Percentiles rank a stretch among this genome's conserved stretches.
Evolutionary conservation across 2,888 invertebrate genomes (phyloP).

Genomic region (Romanomermis culicivorax): DNA sequence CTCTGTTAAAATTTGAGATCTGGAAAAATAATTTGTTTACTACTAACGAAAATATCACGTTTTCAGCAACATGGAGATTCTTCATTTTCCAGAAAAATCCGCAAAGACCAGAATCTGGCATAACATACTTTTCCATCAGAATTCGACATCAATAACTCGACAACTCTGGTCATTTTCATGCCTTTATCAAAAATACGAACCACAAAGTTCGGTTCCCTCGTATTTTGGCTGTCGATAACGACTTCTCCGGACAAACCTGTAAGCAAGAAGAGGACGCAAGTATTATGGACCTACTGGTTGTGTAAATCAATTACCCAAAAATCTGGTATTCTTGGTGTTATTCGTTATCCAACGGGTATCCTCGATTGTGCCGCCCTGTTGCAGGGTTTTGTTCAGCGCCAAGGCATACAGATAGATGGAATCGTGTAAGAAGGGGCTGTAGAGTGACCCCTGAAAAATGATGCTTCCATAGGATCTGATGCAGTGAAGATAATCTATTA

Average conservation of each 20-base stretch:
- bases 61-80: too few species aligned
- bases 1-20: too few species aligned
- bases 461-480: not conserved
- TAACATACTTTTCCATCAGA: constrained; percentile 8
- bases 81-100: too few species aligned
- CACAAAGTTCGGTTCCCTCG: constrained; percentile 8
- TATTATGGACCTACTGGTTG: not conserved
- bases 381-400: constrained; percentile 10
- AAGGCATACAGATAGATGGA: constrained; percentile 8
- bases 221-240: constrained; percentile 5
- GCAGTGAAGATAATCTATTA: not conserved
- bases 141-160: constrained; percentile 9
- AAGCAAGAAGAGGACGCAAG: too few species aligned
- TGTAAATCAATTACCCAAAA: not conserved
- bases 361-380: constrained; percentile 1
- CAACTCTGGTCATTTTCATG: constrained; percentile 5
- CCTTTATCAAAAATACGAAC: constrained; percentile 5
- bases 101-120: too few species aligned
- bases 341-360: not conserved
- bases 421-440: constrained; percentile 9
- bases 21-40: too few species aligned
- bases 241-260: constrained; percentile 9
- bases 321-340: not conserved
- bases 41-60: too few species aligned
- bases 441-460: constrained; percentile 6